Evolutionary conservation across 2,797 vertebrate species (phyloP).

Genomic region (Ispidina picta): DNA sequence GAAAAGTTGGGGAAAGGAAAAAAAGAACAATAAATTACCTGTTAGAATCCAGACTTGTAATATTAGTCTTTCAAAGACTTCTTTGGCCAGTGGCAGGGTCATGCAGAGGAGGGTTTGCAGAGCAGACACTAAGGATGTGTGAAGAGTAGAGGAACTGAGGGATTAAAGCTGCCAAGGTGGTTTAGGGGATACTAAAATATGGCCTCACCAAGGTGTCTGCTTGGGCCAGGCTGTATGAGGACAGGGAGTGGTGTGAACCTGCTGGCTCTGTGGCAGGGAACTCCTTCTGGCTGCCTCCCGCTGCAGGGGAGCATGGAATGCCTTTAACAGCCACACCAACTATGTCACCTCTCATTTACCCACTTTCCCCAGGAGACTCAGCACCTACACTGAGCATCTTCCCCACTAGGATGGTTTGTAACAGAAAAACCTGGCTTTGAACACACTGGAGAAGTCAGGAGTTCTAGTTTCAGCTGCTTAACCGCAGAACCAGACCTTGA

Average conservation of each 20-base stretch:
- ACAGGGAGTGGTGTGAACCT: background rate
- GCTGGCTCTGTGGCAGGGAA: background rate
- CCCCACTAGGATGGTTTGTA: background rate
- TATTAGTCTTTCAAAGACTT: slow-evolving; percentile 56
- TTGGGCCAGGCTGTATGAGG: background rate
- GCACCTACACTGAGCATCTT: background rate
- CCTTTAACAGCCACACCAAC: background rate
- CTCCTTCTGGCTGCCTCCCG: background rate
- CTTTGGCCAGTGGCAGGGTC: slow-evolving; percentile 23
- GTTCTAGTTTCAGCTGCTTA: background rate
- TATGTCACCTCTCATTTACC: background rate
- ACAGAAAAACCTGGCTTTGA: background rate
- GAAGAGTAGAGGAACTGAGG: slow-evolving; percentile 51
- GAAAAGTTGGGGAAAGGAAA: too few species aligned
- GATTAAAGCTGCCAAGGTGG: slow-evolving; percentile 22
- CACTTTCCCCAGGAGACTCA: background rate
- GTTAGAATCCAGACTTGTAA: slow-evolving; percentile 23
- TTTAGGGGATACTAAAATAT: slow-evolving; percentile 42
- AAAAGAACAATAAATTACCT: background rate
- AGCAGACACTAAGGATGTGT: background rate
- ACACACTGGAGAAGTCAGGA: background rate
- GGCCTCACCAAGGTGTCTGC: background rate
- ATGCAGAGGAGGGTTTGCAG: background rate
- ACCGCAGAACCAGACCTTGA: background rate
- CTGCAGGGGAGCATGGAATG: fast-evolving